Evolutionary conservation across 2,113 vertebrate species (phyloP).

Genomic region (Nipponia nippon): DNA sequence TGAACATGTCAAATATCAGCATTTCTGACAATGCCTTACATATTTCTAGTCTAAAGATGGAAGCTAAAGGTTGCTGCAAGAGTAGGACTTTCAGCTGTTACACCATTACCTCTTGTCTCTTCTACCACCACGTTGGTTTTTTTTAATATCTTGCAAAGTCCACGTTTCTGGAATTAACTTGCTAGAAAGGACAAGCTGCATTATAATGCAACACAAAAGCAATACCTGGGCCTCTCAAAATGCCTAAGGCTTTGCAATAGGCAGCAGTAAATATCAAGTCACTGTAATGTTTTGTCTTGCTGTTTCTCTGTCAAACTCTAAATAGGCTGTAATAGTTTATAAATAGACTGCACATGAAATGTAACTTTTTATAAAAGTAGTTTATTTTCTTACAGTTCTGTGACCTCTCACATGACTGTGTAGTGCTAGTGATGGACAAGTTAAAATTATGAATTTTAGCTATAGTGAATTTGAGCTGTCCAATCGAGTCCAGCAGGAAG

Average conservation of each 20-base stretch:
- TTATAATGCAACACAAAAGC: background rate
- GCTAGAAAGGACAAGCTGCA: background rate
- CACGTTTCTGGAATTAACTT: background rate
- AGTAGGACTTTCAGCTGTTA: background rate
- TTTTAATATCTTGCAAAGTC: background rate
- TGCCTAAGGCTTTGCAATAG: background rate
- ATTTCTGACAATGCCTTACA: background rate
- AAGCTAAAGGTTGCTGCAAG: background rate
- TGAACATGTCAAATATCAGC: background rate
- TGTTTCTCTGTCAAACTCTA: background rate
- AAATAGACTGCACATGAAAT: background rate
- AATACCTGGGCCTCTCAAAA: background rate
- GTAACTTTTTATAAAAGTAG: background rate
- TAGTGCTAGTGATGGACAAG: background rate
- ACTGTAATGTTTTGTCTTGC: background rate
- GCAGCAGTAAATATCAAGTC: background rate
- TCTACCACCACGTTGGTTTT: background rate
- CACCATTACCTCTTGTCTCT: background rate
- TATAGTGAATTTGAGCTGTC: background rate
- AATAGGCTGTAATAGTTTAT: background rate
- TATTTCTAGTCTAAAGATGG: background rate
- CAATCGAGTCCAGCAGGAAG: background rate
- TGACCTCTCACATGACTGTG: fast-evolving
- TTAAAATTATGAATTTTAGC: background rate
- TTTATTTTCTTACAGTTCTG: background rate